Conservation (phyloP, 2,888 invertebrate genomes). For the Mimachlamys varia region DNA sequence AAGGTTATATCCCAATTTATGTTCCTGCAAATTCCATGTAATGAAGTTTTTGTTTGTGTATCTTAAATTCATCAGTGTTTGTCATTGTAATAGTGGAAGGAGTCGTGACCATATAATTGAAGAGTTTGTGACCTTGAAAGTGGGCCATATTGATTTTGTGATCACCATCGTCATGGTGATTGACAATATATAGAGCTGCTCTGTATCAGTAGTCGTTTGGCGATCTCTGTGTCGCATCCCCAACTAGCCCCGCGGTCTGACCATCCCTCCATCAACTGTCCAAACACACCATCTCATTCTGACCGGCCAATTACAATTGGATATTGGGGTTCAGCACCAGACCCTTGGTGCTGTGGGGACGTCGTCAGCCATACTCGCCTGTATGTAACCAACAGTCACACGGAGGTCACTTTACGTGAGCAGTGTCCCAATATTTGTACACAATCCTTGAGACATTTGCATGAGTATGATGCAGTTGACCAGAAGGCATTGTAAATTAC, state of each 20-base stretch:
- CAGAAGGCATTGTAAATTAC: neutral
- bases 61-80: neutral
- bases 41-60: conserved; percentile 29
- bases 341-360: neutral
- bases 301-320: neutral
- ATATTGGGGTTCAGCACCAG: neutral
- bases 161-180: neutral
- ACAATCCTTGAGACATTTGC: neutral
- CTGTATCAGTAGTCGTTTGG: neutral
- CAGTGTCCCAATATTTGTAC: neutral
- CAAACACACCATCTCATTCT: neutral
- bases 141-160: conserved; percentile 3
- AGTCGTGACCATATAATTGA: conserved; percentile 12
- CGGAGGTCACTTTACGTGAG: neutral
- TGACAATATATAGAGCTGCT: neutral
- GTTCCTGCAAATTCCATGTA: neutral
- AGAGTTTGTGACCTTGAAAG: neutral
- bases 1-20: neutral
- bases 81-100: neutral
- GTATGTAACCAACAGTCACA: neutral
- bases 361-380: neutral
- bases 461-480: neutral
- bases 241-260: neutral
- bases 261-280: neutral
- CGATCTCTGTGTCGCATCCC: neutral